Conservation (phyloP, 2,888 invertebrate species). For the Nemotelus pantherinus region DNA sequence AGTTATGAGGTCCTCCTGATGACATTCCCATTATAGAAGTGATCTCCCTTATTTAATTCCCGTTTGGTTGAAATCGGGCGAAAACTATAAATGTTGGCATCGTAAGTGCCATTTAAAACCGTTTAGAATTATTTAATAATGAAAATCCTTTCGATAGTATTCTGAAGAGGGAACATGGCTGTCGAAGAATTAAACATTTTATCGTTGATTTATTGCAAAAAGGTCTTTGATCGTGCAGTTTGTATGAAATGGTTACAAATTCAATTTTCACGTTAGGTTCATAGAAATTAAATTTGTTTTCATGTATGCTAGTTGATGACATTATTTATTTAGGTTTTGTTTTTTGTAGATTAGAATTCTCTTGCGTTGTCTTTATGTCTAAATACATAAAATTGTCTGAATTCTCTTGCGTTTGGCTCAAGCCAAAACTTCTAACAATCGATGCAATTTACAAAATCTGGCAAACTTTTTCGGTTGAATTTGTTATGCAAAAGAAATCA, state of each 20-base stretch:
- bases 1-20: not conserved
- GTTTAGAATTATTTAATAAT: constrained; percentile 22
- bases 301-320: no score
- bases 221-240: constrained; percentile 33
- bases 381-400: no score
- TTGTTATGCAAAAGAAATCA: no score
- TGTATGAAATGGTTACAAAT: constrained; percentile 43
- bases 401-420: no score
- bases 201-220: constrained; percentile 38
- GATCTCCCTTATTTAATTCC: constrained; percentile 22
- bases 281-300: no score
- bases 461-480: no score
- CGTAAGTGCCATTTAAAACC: constrained; percentile 22
- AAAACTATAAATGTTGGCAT: not conserved
- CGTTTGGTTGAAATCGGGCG: constrained; percentile 3
- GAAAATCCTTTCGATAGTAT: not conserved
- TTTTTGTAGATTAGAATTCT: no score
- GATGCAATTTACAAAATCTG: no score
- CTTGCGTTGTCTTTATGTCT: no score
- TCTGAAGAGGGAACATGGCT: constrained; percentile 35
- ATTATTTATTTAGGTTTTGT: no score
- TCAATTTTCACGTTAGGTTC: constrained; percentile 8
- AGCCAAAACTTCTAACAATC: no score
- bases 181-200: constrained; percentile 44
- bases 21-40: not conserved